phyloP scores from a whole-genome alignment of 92 coral and sea anemone species.

The Epizoanthus illoricatus region DNA sequence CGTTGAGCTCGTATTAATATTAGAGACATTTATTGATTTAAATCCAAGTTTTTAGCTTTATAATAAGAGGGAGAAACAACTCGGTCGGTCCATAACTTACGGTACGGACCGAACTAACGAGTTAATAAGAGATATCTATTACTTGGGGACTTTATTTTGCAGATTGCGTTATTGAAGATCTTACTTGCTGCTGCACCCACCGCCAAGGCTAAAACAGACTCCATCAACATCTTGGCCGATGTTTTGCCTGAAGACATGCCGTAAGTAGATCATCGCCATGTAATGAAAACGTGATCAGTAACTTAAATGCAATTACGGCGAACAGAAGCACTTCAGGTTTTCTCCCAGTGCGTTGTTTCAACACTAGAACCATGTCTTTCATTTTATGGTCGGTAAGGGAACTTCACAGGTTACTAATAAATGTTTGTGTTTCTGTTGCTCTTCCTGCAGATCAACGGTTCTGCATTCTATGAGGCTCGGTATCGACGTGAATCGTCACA shows the following conservation, averaged over 20 bases:
- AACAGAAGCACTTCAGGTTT: no score
- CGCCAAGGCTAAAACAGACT: slow-evolving; percentile 96
- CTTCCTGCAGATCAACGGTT: slow-evolving; percentile 73
- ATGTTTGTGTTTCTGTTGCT: background rate
- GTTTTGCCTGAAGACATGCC: slow-evolving; percentile 99
- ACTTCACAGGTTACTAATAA: background rate
- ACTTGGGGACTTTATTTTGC: background rate
- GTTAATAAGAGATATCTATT: no score
- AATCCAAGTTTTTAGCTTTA: no score
- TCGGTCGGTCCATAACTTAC: no score
- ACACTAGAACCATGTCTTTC: background rate
- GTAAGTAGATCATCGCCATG: slow-evolving; percentile 42
- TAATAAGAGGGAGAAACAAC: no score
- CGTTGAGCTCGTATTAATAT: background rate
- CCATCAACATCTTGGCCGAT: slow-evolving; percentile 92
- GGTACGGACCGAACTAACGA: no score
- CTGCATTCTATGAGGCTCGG: slow-evolving; percentile 97
- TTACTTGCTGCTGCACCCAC: slow-evolving; percentile 98
- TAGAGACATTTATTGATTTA: no score
- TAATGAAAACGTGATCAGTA: background rate
- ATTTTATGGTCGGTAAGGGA: background rate
- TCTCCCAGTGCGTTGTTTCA: background rate
- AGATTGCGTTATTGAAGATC: slow-evolving; percentile 91
- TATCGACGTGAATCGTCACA: slow-evolving; percentile 96
- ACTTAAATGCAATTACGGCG: no score